Percentiles rank a stretch among this genome's conserved stretches.
Conservation (phyloP, 2,113 vertebrate species). For the Sprattus sprattus region DNA sequence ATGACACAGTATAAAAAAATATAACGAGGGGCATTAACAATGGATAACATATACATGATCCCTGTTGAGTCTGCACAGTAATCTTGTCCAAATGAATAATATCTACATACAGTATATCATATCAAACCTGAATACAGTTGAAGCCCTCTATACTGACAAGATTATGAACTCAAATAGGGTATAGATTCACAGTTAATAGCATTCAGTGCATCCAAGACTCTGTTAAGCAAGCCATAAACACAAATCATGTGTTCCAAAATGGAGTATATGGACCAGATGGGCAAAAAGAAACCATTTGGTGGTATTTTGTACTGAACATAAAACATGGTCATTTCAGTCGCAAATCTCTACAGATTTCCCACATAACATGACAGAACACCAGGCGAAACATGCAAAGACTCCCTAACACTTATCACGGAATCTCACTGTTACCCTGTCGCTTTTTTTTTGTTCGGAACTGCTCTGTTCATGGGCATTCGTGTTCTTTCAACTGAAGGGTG, state of each 20-base stretch:
- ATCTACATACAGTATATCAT: slow-evolving; percentile 23
- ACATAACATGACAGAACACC: background rate
- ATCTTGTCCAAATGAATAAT: slow-evolving; percentile 38
- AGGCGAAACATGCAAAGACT: slow-evolving; percentile 11
- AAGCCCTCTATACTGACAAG: slow-evolving; percentile 40
- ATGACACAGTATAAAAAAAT: slow-evolving; percentile 54
- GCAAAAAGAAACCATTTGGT: background rate
- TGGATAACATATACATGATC: slow-evolving; percentile 55
- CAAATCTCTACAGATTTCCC: background rate
- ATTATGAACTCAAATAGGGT: background rate
- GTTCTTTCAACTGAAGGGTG: background rate
- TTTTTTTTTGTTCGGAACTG: background rate
- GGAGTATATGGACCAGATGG: background rate
- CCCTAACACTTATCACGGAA: background rate
- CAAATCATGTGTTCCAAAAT: slow-evolving; percentile 43
- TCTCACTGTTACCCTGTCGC: background rate
- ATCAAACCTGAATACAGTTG: slow-evolving; percentile 43
- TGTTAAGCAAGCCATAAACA: slow-evolving; percentile 51
- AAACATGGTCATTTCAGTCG: background rate
- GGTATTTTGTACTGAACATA: background rate
- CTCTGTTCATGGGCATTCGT: background rate
- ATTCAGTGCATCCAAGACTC: slow-evolving; percentile 60
- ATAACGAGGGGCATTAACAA: slow-evolving; percentile 52
- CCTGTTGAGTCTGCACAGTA: slow-evolving; percentile 43
- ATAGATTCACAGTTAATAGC: slow-evolving; percentile 59